A percentile compares a stretch with the other conserved stretches of the same genome.
Evolutionary conservation across 2,113 vertebrate genomes (phyloP).

Genomic region (Otocyon megalotis): DNA sequence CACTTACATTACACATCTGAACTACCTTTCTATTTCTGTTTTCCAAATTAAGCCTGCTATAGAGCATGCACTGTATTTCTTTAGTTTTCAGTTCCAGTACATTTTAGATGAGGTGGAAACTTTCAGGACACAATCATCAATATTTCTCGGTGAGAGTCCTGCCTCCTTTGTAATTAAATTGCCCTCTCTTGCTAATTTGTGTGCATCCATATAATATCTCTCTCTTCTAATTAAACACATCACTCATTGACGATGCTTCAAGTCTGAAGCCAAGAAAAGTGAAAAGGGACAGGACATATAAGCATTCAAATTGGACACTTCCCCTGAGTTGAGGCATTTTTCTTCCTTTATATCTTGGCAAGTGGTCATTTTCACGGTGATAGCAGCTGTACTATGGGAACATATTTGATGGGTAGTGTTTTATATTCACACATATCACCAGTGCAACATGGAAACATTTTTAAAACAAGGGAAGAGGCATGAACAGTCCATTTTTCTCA

Average conservation of each 20-base stretch:
- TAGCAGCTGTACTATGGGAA: neutral
- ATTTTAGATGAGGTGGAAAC: slow-evolving; percentile 17
- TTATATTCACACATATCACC: neutral
- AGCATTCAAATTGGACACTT: slow-evolving; percentile 22
- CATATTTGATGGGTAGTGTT: neutral
- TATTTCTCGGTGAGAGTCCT: slow-evolving; percentile 52
- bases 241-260: slow-evolving; percentile 35
- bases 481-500: neutral
- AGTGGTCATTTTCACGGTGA: neutral
- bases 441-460: neutral
- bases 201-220: neutral
- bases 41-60: neutral
- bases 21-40: neutral
- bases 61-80: neutral
- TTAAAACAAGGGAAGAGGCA: neutral
- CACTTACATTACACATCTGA: slow-evolving; percentile 22
- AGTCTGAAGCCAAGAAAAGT: neutral
- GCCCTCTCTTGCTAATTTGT: slow-evolving; percentile 69
- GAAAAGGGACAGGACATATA: neutral
- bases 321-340: neutral
- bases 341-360: neutral
- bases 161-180: slow-evolving; percentile 75
- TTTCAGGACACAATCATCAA: slow-evolving; percentile 49
- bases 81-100: slow-evolving; percentile 48
- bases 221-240: slow-evolving; percentile 58